A percentile compares a stretch with the other conserved stretches of the same genome.
Conservation (phyloP, 2,113 vertebrate species). For the Sinocyclocheilus anophthalmus region DNA sequence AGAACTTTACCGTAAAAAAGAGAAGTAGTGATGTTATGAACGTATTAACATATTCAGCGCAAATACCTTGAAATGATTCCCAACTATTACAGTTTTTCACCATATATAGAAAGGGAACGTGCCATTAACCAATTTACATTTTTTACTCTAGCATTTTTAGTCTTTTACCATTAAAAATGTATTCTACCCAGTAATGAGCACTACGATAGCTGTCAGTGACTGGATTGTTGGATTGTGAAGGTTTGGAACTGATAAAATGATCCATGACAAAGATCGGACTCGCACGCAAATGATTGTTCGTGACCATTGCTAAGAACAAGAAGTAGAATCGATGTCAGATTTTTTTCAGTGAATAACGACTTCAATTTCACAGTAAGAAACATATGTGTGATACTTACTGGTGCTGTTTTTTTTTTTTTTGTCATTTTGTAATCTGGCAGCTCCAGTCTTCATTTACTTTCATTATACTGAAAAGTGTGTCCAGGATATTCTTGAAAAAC, state of each 20-base stretch:
- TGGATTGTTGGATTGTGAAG: not conserved
- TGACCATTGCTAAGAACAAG: not conserved
- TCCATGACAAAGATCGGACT: not conserved
- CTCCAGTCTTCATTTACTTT: not conserved
- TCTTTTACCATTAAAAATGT: not conserved
- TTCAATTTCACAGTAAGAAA: too few species aligned
- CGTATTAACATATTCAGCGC: too few species aligned
- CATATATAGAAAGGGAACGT: too few species aligned
- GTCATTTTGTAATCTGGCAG: not conserved
- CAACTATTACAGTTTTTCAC: too few species aligned
- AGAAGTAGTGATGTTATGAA: too few species aligned
- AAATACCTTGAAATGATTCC: too few species aligned
- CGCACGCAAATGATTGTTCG: not conserved
- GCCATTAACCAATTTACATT: too few species aligned
- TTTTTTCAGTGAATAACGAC: too few species aligned
- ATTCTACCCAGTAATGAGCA: not conserved
- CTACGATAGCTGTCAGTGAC: not conserved
- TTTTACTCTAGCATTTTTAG: not conserved
- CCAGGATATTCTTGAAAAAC: not conserved
- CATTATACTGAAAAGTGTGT: not conserved
- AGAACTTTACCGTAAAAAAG: too few species aligned
- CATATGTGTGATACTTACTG: not conserved
- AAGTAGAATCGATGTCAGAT: too few species aligned
- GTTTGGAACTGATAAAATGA: not conserved
- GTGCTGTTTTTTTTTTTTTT: not conserved